Percentiles rank a stretch among this genome's conserved stretches.
Conservation (phyloP, 1,140 invertebrate genomes). For the Prorops nasuta region DNA sequence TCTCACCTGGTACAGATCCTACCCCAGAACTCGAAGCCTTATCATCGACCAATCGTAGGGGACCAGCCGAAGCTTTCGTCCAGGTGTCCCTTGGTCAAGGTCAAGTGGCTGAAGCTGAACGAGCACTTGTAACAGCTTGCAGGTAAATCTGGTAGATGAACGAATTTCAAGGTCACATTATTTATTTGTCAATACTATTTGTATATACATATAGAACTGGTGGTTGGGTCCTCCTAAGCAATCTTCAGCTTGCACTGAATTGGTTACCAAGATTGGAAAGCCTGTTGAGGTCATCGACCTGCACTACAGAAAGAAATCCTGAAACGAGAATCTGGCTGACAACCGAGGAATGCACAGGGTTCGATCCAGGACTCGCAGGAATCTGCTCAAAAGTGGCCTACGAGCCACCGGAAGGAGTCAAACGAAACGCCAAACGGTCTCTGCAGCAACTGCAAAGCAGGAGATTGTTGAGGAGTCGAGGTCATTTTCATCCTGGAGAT, state of each 20-base stretch:
- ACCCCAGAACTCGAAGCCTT: conserved; percentile 70
- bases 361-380: conserved; percentile 68
- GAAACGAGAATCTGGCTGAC: conserved; percentile 77
- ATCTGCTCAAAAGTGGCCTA: conserved; percentile 81
- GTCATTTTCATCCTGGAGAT: conserved; percentile 55
- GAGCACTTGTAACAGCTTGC: conserved; percentile 58
- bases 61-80: conserved; percentile 37
- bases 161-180: too few species aligned
- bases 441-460: conserved; percentile 40
- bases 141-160: too few species aligned
- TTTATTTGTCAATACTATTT: conserved; percentile 11
- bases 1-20: conserved; percentile 74
- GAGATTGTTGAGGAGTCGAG: conserved; percentile 22
- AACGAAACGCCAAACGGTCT: conserved; percentile 60
- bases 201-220: conserved; percentile 57
- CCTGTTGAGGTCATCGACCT: conserved; percentile 64
- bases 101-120: conserved; percentile 60
- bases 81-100: conserved; percentile 76
- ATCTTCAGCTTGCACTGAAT: conserved; percentile 80
- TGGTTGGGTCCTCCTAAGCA: conserved; percentile 81
- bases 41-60: conserved; percentile 46
- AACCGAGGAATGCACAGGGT: conserved; percentile 64
- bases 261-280: conserved; percentile 73
- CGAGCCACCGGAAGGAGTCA: conserved; percentile 71
- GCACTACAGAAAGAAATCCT: conserved; percentile 58